Base-by-base conservation (phyloP, 2,113 vertebrate species). In the Phrynosoma blainvillii region DNA sequence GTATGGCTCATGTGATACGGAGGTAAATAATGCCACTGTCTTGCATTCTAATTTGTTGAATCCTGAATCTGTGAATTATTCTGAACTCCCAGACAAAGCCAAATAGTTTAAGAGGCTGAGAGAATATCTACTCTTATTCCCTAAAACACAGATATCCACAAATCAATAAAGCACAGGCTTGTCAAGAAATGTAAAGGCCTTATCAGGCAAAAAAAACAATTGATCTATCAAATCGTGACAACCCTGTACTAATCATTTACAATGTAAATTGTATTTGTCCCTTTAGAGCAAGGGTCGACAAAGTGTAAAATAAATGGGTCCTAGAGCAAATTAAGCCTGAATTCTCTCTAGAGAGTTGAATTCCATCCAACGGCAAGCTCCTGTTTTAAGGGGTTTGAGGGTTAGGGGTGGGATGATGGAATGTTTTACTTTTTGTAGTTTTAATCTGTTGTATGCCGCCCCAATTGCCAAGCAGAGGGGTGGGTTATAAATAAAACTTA, bases 21-120 rank as follows among this genome's bases (percentile, higher is more conserved):
- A 32, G 23, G 20, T 70, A 74, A 18, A 68, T 13, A 70, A 7
- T 27, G 6, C n/a, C 68, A 40, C 65, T 86, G 13, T 70, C 47
- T 86, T 16, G 65, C 32, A 52, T 36, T 86, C 47, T 65, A 77
- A 14, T 14, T 65, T 85, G 7, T 65, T 40, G 32, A 9, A 25
- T 8, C 25, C 25, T 23, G 66, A 30, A 66, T 70, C 0, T 12
- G 2, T 66, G 76, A 62, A 84, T 62, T 84, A 9, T 81, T 89
- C 42, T 32, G 5, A 8, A 74, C 0, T 1, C 16, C 23, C n/a
- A 84, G 62, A 70, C 27, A 87, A 10, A 82, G 76, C 23, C 74
- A 84, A 74, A 90, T 62, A 62, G 59, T 2, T 0, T 23, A 86
- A 91, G 77, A 80, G 62, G 2, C 85, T 59, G 18, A 81, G 52